Base-by-base conservation (phyloP, 1,140 invertebrate species). In the Temnothorax nylanderi region DNA sequence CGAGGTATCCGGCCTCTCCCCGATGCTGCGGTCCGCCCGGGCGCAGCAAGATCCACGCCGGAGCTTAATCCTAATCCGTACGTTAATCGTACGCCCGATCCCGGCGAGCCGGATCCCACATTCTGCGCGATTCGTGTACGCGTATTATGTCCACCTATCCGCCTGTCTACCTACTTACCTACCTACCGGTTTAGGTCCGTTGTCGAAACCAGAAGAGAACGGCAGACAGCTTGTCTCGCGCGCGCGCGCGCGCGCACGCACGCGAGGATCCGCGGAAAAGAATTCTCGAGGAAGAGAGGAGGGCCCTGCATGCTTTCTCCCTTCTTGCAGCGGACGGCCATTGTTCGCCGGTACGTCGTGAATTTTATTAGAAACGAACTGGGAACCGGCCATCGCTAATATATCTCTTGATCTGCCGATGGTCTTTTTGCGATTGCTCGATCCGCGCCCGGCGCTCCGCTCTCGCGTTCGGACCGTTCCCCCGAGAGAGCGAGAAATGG, bases 51-150 rank as follows among this genome's bases (percentile, higher is more conserved):
- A 90, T 92, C 91, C 85, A 72, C 81, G 88, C 85, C 87, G 89
- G 78, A 32, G 89, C 88, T 91, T 94, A 93, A 94, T 94, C 93
- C 93, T 94, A 94, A 94, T 94, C 93, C 93, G 88, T 90, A 91
- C 93, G 93, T 93, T 94, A 94, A 94, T 94, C 93, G 93, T 76
- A 88, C 80, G 86, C 87, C 87, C 89, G 89, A 94, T 93, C 90
- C 92, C 74, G 37, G 54, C 88, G 85, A 90, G 87, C 92, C 75
- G 90, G 88, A 91, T 91, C 86, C 88, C 77, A 69, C 75, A 69
- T 82, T 88, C 81, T 88, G 85, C 78, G 85, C 60, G 72, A 85
- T 85, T 74, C 47, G 26, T 56, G 41, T 32, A 41, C 47, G 74
- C 34, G 60, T n/a, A 51, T 62, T 77, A 85, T 85, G 16, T 26